phyloP scores from a whole-genome alignment of 2,888 invertebrate genomes.

The Rhopalosiphum nymphaeae region DNA sequence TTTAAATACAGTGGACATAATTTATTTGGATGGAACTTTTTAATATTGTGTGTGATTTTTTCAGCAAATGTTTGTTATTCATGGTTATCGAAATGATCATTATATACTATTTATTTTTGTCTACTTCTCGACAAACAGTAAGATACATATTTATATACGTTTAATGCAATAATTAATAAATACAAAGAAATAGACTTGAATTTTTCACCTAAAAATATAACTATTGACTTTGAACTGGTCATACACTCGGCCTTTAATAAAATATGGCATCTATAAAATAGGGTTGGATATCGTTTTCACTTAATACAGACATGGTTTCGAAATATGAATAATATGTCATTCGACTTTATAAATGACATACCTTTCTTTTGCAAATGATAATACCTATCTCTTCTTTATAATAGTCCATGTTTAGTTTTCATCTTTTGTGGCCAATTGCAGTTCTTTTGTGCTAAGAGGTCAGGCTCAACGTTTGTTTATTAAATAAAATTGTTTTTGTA shows the following conservation, averaged over 20 bases:
- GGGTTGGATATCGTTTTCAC: background rate
- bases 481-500: too few species aligned
- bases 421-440: too few species aligned
- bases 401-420: too few species aligned
- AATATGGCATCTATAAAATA: background rate
- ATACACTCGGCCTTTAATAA: background rate
- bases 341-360: too few species aligned
- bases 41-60: background rate
- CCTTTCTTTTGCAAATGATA: too few species aligned
- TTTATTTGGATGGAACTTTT: background rate
- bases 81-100: background rate
- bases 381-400: too few species aligned
- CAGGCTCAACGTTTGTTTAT: too few species aligned
- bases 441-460: too few species aligned
- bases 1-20: background rate
- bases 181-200: background rate
- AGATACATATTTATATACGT: background rate
- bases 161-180: conserved; percentile 16
- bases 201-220: background rate
- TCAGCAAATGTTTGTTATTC: background rate
- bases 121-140: background rate
- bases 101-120: background rate
- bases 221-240: background rate
- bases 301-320: background rate
- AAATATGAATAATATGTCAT: background rate